phyloP scores from a whole-genome alignment of 2,797 vertebrate species.

The Peromyscus eremicus region DNA sequence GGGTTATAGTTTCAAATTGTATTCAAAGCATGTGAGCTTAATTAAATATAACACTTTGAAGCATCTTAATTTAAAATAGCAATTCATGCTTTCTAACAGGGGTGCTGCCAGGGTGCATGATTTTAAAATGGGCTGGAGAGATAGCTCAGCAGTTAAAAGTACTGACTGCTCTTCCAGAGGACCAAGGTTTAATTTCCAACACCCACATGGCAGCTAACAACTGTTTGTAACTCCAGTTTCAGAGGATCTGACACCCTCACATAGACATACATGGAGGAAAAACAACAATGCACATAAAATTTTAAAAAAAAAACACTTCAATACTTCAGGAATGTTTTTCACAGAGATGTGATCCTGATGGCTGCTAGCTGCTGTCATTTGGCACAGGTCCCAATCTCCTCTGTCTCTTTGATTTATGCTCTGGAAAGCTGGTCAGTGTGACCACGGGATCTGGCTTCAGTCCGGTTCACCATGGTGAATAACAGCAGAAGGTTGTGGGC shows the following conservation, averaged over 20 bases:
- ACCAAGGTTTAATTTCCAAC: not conserved
- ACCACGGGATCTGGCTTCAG: not conserved
- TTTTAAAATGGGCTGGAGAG: not conserved
- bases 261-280: not conserved
- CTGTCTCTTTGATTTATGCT: not conserved
- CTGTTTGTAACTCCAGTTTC: not conserved
- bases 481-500: not conserved
- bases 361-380: not conserved
- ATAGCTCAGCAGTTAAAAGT: not conserved
- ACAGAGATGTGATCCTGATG: not conserved
- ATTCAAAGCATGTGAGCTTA: conserved; percentile 69
- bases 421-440: not conserved
- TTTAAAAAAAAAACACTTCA: not conserved
- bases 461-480: not conserved
- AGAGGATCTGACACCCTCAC: not conserved
- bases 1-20: conserved; percentile 70
- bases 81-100: conserved; percentile 60
- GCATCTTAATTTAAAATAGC: conserved; percentile 73
- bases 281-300: not conserved
- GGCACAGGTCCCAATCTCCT: not conserved
- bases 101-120: not conserved
- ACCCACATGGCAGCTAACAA: not conserved
- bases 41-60: conserved; percentile 76
- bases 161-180: not conserved
- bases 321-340: conserved; percentile 25